Evolutionary conservation across 2,797 vertebrate species (phyloP).

Genomic region (Melanotaenia parkinsoni): DNA sequence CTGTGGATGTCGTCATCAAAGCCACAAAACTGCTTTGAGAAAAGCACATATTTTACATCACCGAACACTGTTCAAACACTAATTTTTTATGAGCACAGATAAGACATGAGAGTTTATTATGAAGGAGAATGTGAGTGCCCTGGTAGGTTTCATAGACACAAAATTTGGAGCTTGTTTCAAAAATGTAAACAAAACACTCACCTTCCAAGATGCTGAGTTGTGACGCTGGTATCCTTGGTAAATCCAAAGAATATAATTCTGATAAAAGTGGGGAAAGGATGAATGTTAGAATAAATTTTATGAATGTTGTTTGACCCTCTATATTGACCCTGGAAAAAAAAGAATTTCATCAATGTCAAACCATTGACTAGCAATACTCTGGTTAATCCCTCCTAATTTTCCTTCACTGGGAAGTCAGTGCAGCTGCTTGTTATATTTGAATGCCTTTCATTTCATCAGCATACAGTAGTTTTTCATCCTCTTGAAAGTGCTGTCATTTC

Average conservation of each 20-base stretch:
- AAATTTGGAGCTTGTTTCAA: background rate
- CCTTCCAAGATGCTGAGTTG: background rate
- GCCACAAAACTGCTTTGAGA: too few species aligned
- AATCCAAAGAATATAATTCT: background rate
- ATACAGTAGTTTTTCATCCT: background rate
- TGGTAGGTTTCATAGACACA: background rate
- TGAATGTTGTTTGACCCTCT: conserved; percentile 38
- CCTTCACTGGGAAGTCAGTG: conserved; percentile 3
- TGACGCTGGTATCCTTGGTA: background rate
- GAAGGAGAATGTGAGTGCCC: background rate
- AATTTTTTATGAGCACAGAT: background rate
- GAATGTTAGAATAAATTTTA: background rate
- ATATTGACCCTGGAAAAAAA: conserved; percentile 6
- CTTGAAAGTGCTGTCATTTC: background rate
- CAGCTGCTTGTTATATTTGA: conserved; percentile 4
- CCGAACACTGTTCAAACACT: background rate
- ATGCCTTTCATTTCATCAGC: background rate
- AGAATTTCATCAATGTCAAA: conserved; percentile 33
- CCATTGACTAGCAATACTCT: conserved; percentile 31
- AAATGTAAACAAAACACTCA: background rate
- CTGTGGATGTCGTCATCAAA: background rate
- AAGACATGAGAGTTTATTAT: background rate
- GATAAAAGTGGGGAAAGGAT: background rate
- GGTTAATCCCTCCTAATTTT: conserved; percentile 9
- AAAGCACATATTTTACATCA: background rate